Evolutionary conservation across 2,888 invertebrate genomes (phyloP).

Genomic region (Synergus japonicus): DNA sequence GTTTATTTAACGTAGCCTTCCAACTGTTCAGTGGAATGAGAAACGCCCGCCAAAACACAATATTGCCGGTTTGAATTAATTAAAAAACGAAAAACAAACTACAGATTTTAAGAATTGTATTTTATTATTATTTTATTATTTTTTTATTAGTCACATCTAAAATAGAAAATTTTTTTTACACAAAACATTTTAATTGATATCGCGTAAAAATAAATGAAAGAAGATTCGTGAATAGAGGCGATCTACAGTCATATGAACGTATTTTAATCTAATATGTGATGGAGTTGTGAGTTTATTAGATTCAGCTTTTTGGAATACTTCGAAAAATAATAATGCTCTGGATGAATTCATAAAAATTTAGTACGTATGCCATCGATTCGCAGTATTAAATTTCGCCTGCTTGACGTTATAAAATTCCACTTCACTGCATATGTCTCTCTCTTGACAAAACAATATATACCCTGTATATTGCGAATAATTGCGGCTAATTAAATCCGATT

Average conservation of each 20-base stretch:
- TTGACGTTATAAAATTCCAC: not conserved
- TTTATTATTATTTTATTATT: not conserved
- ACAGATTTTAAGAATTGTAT: not conserved
- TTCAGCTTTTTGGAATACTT: conserved; percentile 15
- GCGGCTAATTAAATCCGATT: not conserved
- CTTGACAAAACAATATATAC: not conserved
- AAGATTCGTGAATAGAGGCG: not conserved
- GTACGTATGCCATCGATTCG: not conserved
- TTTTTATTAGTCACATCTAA: not conserved
- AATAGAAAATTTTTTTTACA: too few species aligned
- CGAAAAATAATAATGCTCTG: not conserved
- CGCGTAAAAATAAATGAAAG: too few species aligned
- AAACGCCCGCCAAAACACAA: conserved; percentile 36
- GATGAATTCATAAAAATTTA: conserved; percentile 23
- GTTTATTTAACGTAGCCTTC: conserved; percentile 38
- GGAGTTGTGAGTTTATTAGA: conserved; percentile 1
- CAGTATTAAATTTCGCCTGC: not conserved
- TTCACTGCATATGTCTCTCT: not conserved
- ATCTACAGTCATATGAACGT: not conserved
- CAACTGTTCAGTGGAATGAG: conserved; percentile 26
- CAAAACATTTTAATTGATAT: too few species aligned
- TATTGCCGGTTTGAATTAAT: conserved; percentile 35
- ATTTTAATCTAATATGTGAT: conserved; percentile 26
- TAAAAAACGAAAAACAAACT: conserved; percentile 23
- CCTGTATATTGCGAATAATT: not conserved